A percentile compares a stretch with the other conserved stretches of the same genome.
phyloP scores from a whole-genome alignment of 2,113 vertebrate genomes.

The Cebidichthys violaceus region DNA sequence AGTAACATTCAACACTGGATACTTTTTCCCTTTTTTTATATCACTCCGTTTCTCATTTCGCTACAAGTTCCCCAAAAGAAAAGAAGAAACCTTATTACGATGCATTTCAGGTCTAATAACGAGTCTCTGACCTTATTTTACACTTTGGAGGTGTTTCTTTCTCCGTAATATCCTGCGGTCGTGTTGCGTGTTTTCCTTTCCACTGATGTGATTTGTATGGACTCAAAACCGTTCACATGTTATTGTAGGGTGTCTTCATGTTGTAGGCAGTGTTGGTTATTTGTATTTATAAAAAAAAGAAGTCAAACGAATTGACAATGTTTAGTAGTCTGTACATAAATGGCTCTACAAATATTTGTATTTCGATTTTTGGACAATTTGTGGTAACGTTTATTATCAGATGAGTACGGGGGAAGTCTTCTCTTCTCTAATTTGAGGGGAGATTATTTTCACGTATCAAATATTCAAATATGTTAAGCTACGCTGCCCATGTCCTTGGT shows the following conservation, averaged over 20 bases:
- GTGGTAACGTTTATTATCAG: not conserved
- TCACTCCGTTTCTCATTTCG: not conserved
- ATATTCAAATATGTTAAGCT: no score
- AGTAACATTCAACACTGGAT: conserved; percentile 56
- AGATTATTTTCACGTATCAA: not conserved
- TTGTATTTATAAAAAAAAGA: not conserved
- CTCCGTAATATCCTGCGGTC: not conserved
- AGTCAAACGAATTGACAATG: no score
- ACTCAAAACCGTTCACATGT: not conserved
- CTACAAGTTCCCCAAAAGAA: not conserved
- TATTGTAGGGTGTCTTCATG: not conserved
- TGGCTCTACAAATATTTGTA: no score
- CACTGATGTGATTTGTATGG: not conserved
- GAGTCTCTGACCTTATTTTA: not conserved
- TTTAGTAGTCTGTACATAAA: not conserved
- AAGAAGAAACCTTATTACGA: not conserved
- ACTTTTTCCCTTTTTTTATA: not conserved
- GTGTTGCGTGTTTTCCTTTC: not conserved
- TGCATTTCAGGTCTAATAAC: not conserved
- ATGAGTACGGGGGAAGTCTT: not conserved
- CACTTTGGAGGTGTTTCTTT: conserved; percentile 18
- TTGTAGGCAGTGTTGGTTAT: not conserved
- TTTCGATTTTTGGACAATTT: not conserved
- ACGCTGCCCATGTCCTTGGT: not conserved
- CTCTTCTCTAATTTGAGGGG: not conserved